These are phyloP conservation scores for Agapostemon virescens DNA, from an alignment of 2,888 invertebrate species.

Conservation along the genomic window DNA sequence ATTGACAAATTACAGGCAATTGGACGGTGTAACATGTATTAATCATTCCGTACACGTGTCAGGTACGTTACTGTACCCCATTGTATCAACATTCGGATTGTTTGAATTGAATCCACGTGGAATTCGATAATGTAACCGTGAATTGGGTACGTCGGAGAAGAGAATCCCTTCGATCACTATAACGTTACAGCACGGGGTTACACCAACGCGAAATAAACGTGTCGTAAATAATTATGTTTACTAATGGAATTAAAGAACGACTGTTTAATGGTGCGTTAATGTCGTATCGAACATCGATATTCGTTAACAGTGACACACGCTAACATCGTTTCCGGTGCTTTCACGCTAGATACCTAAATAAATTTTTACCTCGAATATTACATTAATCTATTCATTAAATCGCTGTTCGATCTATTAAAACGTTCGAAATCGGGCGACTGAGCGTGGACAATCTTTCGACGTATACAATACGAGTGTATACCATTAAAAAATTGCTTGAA, in stretches of 20 bases:
- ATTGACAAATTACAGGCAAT: slow-evolving; percentile 28
- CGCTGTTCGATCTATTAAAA: too few species aligned
- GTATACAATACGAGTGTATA: too few species aligned
- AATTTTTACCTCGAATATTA: background rate
- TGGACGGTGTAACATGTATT: slow-evolving; percentile 45
- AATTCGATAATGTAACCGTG: slow-evolving; percentile 28
- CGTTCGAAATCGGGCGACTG: background rate
- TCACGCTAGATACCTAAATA: background rate
- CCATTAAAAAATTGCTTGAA: too few species aligned
- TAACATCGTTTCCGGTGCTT: background rate
- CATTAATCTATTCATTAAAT: background rate
- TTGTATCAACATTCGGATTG: slow-evolving; percentile 54
- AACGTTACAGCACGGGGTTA: background rate
- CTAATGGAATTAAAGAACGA: background rate
- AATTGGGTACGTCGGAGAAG: slow-evolving; percentile 16
- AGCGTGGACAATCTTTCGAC: too few species aligned
- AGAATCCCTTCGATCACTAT: background rate
- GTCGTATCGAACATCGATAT: background rate
- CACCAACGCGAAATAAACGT: background rate
- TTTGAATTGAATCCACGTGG: slow-evolving; percentile 39
- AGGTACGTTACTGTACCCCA: slow-evolving; percentile 22
- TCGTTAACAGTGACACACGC: background rate
- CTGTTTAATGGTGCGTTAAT: background rate
- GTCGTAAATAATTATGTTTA: background rate
- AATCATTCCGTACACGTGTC: slow-evolving; percentile 46